Percentiles rank a stretch among this genome's conserved stretches.
phyloP scores from a whole-genome alignment of 1,140 invertebrate species.

The Drosophila asahinai region DNA sequence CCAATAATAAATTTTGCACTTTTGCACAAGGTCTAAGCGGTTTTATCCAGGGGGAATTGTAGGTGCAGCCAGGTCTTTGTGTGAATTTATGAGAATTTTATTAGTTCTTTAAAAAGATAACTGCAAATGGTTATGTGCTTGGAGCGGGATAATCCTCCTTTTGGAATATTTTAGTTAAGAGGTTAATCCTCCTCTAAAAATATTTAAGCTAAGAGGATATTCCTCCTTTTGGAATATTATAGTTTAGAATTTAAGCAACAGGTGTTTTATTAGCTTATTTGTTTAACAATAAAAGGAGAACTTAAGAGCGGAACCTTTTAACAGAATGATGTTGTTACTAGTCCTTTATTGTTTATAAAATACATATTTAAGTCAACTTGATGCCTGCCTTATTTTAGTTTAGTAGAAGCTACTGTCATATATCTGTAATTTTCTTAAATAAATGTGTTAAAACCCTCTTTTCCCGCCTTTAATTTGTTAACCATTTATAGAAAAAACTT shows the following conservation, averaged over 20 bases:
- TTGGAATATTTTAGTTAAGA: no score
- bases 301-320: no score
- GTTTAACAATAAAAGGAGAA: neutral
- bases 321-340: neutral
- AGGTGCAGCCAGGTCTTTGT: neutral
- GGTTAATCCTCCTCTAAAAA: neutral
- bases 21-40: constrained; percentile 9
- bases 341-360: no score
- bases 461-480: neutral
- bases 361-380: no score
- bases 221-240: neutral
- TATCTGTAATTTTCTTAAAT: neutral
- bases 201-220: neutral
- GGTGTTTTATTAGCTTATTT: neutral
- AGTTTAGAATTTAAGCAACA: neutral
- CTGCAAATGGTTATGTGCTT: neutral
- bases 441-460: neutral
- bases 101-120: neutral
- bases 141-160: no score
- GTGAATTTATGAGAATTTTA: no score
- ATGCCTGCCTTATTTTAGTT: no score
- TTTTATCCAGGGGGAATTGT: constrained; percentile 3
- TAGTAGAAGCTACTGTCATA: no score
- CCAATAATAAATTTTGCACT: constrained; percentile 19
- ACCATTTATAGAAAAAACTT: neutral